A percentile compares a stretch with the other conserved stretches of the same genome.
Evolutionary conservation across 1,140 invertebrate species (phyloP).

Genomic region (Papilio polytes): DNA sequence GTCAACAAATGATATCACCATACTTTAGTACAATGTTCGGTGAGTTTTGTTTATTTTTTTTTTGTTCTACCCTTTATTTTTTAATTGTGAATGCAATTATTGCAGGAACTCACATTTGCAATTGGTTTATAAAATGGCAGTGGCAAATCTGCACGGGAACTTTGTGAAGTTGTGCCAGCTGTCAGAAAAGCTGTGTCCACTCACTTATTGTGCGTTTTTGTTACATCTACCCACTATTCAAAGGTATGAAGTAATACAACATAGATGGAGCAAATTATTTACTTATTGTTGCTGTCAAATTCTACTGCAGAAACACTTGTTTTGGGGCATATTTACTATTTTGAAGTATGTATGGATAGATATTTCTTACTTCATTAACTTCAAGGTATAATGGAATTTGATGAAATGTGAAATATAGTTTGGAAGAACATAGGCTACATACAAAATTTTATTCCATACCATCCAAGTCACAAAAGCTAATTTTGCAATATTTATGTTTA

Average conservation of each 20-base stretch:
- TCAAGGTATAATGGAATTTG: too few relatives aligned
- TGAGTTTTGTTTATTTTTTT: background rate
- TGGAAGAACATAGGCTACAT: too few relatives aligned
- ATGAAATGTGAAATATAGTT: too few relatives aligned
- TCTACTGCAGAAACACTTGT: too few relatives aligned
- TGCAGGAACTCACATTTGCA: slow-evolving; percentile 59
- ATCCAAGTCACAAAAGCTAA: too few relatives aligned
- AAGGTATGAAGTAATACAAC: slow-evolving; percentile 53
- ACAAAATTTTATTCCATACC: too few relatives aligned
- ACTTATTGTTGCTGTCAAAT: too few relatives aligned
- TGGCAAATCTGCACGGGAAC: slow-evolving; percentile 82
- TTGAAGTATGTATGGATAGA: too few relatives aligned
- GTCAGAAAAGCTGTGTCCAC: slow-evolving; percentile 75
- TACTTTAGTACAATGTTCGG: background rate
- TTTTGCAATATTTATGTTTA: too few relatives aligned
- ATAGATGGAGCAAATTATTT: too few relatives aligned
- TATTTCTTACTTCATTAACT: too few relatives aligned
- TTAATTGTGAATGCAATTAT: slow-evolving; percentile 31
- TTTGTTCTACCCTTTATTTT: background rate
- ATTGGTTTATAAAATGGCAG: slow-evolving; percentile 77
- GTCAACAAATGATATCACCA: background rate
- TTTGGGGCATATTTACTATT: too few relatives aligned
- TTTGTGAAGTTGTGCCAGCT: slow-evolving; percentile 79
- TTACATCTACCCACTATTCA: slow-evolving; percentile 60
- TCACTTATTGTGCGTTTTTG: slow-evolving; percentile 72